These are phyloP conservation scores for Dicycla oo DNA, from an alignment of 2,888 invertebrate species.

Conservation along the genomic window DNA sequence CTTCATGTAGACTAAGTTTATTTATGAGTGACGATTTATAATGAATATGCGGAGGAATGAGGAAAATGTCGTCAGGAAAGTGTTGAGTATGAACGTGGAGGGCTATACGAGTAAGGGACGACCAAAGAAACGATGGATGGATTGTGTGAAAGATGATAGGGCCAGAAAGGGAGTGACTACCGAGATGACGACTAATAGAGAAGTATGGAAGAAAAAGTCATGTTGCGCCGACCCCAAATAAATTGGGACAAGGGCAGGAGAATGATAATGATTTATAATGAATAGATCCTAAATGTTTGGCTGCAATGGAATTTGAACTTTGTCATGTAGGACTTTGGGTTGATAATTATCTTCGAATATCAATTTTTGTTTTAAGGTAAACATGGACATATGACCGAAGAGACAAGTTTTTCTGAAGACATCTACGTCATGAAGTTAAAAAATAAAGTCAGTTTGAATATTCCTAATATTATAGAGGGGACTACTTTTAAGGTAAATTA, in stretches of 20 bases:
- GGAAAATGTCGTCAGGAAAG: too few relatives aligned
- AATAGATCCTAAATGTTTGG: too few relatives aligned
- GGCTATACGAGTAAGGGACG: too few relatives aligned
- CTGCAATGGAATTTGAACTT: slow-evolving; percentile 3
- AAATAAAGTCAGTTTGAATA: slow-evolving; percentile 51
- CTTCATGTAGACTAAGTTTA: background rate
- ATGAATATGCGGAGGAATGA: too few relatives aligned
- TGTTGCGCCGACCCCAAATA: too few relatives aligned
- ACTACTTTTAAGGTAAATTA: slow-evolving; percentile 52
- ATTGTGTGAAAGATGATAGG: too few relatives aligned
- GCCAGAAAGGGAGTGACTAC: too few relatives aligned
- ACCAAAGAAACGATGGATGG: too few relatives aligned
- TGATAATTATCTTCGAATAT: background rate
- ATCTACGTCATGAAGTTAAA: slow-evolving; percentile 51
- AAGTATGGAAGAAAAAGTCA: too few relatives aligned
- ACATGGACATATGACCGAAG: slow-evolving; percentile 32
- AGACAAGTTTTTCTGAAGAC: slow-evolving; percentile 43
- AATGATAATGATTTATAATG: background rate
- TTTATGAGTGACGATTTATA: background rate
- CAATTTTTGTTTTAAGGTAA: slow-evolving; percentile 46
- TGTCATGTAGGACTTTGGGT: background rate
- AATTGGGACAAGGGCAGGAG: too few relatives aligned
- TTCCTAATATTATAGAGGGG: slow-evolving; percentile 50
- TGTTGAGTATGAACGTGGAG: too few relatives aligned
- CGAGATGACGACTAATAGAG: too few relatives aligned